phyloP scores from a whole-genome alignment of 37 sponge, comb jelly and placozoan species.

The Bolinopsis microptera region DNA sequence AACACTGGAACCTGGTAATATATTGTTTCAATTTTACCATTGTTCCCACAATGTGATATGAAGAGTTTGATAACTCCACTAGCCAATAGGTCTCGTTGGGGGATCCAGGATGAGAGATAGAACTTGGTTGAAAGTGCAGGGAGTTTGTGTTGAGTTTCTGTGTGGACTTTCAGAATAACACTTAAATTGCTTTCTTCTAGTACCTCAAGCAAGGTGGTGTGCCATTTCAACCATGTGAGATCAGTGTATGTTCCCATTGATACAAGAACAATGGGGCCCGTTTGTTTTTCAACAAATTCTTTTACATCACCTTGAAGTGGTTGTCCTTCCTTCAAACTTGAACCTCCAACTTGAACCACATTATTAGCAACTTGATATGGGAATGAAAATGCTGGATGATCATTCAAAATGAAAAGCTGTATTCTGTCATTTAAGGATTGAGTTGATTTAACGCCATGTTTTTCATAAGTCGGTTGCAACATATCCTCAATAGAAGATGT shows the following conservation, averaged over 20 bases:
- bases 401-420: conserved; percentile 10
- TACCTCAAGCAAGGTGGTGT: not conserved
- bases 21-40: conserved; percentile 49
- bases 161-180: not conserved
- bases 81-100: conserved; percentile 31
- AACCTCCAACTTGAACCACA: conserved; percentile 35
- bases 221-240: conserved; percentile 11
- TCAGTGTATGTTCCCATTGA: conserved; percentile 38
- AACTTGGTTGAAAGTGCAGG: conserved; percentile 1
- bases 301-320: not conserved
- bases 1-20: conserved; percentile 27
- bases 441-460: not conserved
- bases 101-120: not conserved
- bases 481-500: not conserved
- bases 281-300: conserved; percentile 23
- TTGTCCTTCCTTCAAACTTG: not conserved
- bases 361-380: conserved; percentile 48
- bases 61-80: conserved; percentile 30
- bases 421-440: not conserved
- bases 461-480: not conserved
- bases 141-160: not conserved
- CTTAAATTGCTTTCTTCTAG: not conserved
- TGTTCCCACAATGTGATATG: conserved; percentile 65
- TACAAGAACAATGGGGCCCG: not conserved
- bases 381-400: conserved; percentile 46